Conservation (phyloP, 2,888 invertebrate species). For the Globia sparganii region DNA sequence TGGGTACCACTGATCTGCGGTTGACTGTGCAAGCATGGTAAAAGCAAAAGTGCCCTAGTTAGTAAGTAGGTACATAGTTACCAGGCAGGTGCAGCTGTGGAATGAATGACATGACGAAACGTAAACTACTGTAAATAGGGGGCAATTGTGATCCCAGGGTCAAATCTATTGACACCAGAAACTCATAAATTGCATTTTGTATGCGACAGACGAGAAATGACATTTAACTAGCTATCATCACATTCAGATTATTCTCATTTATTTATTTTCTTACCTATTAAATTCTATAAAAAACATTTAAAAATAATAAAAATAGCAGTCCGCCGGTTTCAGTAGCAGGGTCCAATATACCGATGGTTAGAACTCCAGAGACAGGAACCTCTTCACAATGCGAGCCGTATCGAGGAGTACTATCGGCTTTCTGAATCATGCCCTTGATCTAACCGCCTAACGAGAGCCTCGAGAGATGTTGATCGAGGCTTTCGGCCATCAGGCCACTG, state of each 20-base stretch:
- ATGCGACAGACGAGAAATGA: neutral
- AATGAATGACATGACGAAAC: neutral
- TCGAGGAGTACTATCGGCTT: too few species aligned
- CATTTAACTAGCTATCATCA: neutral
- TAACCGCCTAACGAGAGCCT: too few species aligned
- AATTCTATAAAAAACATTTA: too few species aligned
- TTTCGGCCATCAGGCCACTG: too few species aligned
- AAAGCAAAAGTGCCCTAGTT: neutral
- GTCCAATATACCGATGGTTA: too few species aligned
- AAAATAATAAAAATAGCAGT: too few species aligned
- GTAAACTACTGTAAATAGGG: neutral
- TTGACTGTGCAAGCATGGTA: neutral
- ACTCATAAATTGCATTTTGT: conserved; percentile 3
- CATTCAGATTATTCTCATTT: neutral
- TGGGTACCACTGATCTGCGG: neutral
- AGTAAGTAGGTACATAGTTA: neutral
- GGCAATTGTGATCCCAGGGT: conserved; percentile 20
- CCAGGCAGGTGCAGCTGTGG: neutral
- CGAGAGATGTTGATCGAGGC: too few species aligned
- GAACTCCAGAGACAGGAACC: too few species aligned
- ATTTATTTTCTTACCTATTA: too few species aligned
- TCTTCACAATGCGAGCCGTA: too few species aligned
- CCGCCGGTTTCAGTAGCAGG: too few species aligned
- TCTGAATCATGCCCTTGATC: too few species aligned
- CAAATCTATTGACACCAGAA: conserved; percentile 29